A percentile compares a stretch with the other conserved stretches of the same genome.
Evolutionary conservation across 2,113 vertebrate species (phyloP).

Genomic region (Pandion haliaetus): DNA sequence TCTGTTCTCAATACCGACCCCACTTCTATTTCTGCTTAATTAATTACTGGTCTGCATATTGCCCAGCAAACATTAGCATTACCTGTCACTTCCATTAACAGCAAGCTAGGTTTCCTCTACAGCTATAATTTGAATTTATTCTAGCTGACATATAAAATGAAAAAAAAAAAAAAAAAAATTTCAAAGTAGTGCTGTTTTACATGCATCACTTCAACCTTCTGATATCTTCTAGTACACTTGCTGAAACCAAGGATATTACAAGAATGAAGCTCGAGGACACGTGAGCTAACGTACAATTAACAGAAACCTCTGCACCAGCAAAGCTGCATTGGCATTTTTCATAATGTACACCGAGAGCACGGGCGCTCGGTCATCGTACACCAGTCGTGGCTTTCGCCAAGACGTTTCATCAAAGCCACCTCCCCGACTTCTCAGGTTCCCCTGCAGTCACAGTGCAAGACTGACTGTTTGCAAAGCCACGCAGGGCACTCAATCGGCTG

Average conservation of each 20-base stretch:
- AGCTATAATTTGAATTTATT: not conserved
- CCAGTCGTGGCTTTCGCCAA: not conserved
- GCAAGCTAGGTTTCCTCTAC: not conserved
- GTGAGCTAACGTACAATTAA: not conserved
- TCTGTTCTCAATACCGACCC: not conserved
- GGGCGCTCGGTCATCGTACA: accelerated
- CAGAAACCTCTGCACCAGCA: not conserved
- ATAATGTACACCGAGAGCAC: not conserved
- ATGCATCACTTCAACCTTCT: not conserved
- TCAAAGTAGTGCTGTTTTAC: not conserved
- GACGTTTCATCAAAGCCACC: not conserved
- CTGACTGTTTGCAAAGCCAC: not conserved
- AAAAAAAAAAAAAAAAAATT: not conserved
- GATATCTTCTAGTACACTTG: not conserved
- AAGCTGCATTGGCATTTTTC: not conserved
- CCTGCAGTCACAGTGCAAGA: not conserved
- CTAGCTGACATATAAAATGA: not conserved
- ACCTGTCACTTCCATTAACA: not conserved
- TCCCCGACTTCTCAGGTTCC: not conserved
- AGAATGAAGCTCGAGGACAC: not conserved
- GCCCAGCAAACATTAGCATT: not conserved
- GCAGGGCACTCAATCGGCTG: accelerated
- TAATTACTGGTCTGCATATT: not conserved
- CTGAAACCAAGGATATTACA: not conserved
- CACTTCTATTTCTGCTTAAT: not conserved